Conservation (phyloP, 2,113 vertebrate genomes). For the Myotis davidii region DNA sequence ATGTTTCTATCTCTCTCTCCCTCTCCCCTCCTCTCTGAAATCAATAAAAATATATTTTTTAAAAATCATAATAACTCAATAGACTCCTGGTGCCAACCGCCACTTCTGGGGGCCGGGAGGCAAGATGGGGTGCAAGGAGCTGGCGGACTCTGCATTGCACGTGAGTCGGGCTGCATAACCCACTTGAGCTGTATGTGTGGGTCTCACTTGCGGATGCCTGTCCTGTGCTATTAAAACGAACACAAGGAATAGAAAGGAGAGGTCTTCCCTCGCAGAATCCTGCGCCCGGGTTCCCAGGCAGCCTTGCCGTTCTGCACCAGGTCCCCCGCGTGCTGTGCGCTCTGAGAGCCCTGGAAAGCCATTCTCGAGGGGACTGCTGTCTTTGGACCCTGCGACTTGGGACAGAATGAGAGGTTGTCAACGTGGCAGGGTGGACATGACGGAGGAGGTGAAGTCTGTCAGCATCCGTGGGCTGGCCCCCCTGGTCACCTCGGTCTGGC, state of each 20-base stretch:
- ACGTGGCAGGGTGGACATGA: slow-evolving; percentile 56
- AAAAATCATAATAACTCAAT: slow-evolving; percentile 53
- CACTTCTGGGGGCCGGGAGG: slow-evolving; percentile 57
- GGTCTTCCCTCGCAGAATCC: slow-evolving; percentile 64
- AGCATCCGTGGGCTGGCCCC: slow-evolving; percentile 72
- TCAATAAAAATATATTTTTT: no score
- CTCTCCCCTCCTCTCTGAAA: no score
- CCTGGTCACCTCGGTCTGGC: no score
- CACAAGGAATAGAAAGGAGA: slow-evolving; percentile 58
- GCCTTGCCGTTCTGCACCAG: slow-evolving; percentile 67
- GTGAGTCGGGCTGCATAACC: slow-evolving; percentile 79
- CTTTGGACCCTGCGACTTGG: slow-evolving; percentile 55
- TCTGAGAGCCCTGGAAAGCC: slow-evolving; percentile 78
- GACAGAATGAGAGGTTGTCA: slow-evolving; percentile 69
- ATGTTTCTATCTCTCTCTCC: no score
- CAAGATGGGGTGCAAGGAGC: slow-evolving; percentile 62
- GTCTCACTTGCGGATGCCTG: slow-evolving; percentile 74
- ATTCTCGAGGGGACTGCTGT: slow-evolving; percentile 76
- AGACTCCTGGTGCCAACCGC: slow-evolving; percentile 12
- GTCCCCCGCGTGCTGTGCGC: neutral
- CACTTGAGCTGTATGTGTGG: slow-evolving; percentile 70
- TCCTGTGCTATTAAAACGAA: slow-evolving; percentile 52
- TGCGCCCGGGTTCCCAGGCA: slow-evolving; percentile 62
- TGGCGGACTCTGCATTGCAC: slow-evolving; percentile 80
- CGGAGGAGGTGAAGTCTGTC: slow-evolving; percentile 61